phyloP scores from a whole-genome alignment of 2,113 vertebrate genomes.

The Ammodytes dubius region DNA sequence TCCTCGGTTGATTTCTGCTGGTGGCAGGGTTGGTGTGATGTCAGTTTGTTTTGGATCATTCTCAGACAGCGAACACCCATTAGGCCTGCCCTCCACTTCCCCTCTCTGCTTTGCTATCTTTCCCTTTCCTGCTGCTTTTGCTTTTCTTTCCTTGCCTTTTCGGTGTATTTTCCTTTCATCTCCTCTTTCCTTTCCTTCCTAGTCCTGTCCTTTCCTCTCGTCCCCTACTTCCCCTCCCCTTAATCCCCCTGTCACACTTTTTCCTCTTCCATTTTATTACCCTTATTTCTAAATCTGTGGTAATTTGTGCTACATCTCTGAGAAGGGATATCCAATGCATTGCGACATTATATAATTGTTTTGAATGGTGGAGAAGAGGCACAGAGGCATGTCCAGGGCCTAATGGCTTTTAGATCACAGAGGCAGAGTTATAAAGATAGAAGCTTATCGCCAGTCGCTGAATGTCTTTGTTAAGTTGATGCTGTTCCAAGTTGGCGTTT shows the following conservation, averaged over 20 bases:
- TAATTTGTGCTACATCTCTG: conserved; percentile 26
- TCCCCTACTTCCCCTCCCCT: background rate
- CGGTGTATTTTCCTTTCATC: background rate
- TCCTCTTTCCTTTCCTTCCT: background rate
- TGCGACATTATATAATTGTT: conserved; percentile 58
- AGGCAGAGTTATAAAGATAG: conserved; percentile 64
- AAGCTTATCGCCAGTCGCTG: conserved; percentile 67
- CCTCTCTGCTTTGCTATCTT: conserved; percentile 4
- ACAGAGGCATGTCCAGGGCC: conserved; percentile 51
- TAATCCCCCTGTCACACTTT: conserved; percentile 7
- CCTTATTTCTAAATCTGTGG: conserved; percentile 25
- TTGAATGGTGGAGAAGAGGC: conserved; percentile 65
- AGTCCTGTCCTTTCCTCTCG: background rate
- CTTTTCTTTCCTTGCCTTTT: conserved; percentile 6
- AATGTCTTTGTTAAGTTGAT: conserved; percentile 65
- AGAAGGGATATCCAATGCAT: conserved; percentile 42
- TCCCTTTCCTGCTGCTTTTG: conserved; percentile 18
- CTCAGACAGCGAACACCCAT: conserved; percentile 56
- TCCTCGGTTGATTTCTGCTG: conserved; percentile 55
- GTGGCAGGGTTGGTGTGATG: conserved; percentile 62
- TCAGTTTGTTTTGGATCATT: conserved; percentile 70
- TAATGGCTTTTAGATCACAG: conserved; percentile 69
- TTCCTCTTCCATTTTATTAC: conserved; percentile 5
- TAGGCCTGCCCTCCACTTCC: conserved; percentile 16
- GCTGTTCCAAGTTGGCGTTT: conserved; percentile 57